phyloP scores from a whole-genome alignment of 2,888 invertebrate genomes.

The Salpingus planirostris region DNA sequence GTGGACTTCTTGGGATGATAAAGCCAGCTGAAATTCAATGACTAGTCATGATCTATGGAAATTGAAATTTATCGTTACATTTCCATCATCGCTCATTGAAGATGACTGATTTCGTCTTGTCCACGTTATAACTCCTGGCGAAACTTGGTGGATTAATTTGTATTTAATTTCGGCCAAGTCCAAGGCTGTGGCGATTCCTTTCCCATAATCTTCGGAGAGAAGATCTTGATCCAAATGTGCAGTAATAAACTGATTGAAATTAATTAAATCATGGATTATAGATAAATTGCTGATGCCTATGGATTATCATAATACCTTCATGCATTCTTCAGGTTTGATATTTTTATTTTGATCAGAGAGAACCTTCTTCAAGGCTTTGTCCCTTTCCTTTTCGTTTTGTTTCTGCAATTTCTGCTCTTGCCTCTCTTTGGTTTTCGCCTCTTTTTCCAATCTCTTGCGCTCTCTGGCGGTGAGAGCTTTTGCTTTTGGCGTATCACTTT shows the following conservation, averaged over 20 bases:
- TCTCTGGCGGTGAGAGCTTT: no score
- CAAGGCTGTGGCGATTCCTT: slow-evolving; percentile 29
- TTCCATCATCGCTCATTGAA: slow-evolving; percentile 20
- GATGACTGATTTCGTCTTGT: slow-evolving; percentile 29
- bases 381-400: slow-evolving; percentile 13
- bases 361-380: slow-evolving; percentile 19
- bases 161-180: slow-evolving; percentile 28
- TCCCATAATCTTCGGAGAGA: slow-evolving; percentile 22
- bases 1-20: slow-evolving; percentile 18
- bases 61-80: slow-evolving; percentile 13
- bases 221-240: slow-evolving; percentile 31
- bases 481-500: slow-evolving; percentile 3
- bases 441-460: slow-evolving; percentile 2
- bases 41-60: background rate
- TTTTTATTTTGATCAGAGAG: slow-evolving; percentile 21
- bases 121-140: slow-evolving; percentile 42
- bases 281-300: no score
- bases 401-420: slow-evolving; percentile 8
- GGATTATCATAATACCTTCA: no score
- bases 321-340: slow-evolving; percentile 30
- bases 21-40: slow-evolving; percentile 21
- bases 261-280: slow-evolving; percentile 4
- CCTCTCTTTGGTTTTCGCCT: slow-evolving; percentile 1
- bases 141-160: slow-evolving; percentile 27
- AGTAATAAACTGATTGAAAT: slow-evolving; percentile 27